Evolutionary conservation across 2,113 vertebrate genomes (phyloP), one percentile per base, ranked within the genome.

Genomic region (Vulpes vulpes): DNA sequence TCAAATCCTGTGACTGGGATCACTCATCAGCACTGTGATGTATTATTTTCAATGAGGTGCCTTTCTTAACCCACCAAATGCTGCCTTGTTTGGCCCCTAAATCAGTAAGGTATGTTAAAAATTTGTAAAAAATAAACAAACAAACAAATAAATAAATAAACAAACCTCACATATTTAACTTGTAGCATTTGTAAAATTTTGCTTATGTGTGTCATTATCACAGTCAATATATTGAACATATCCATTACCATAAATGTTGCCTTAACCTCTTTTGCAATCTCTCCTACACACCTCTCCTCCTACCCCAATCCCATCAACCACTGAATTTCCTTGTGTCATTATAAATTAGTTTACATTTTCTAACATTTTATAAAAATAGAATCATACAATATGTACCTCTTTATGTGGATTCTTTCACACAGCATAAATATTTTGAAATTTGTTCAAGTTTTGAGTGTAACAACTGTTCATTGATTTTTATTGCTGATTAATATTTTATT

Each of bases 1-100:
- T 96, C 93, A 86, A 67, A 88, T 85, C 88, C 90, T 96, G 57
- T 97, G 95, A 73, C 94, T 74, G 96, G 86, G 87, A 96, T 97
- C 91, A 95, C 76, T 89, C 2, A 1, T 89, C 95, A 97, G 87
- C 96, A 97, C 97, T 98, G 95, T 97, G 96, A 95, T 96, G 23
- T 96, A 93, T 82, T 93, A 19, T 96, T 94, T 95, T 96, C 95
- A 98, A 95, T 90, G 91, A 98, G 97, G 97, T 98, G 98, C 99
- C 99, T 98, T 98, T 98, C 98, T 98, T 98, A 98, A 98, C 94
- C 96, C 94, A 98, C 98, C 98, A 99, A 98, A 98, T 99, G 98
- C 98, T 99, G 98, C 98, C 98, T 98, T 98, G 96, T 99, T 98
- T 98, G 97, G 98, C 98, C 97, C 98, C 97, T 97, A 98, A 98